These are phyloP conservation scores for Ibidorhyncha struthersii DNA, from an alignment of 2,113 vertebrate genomes.

Conservation along the genomic window DNA sequence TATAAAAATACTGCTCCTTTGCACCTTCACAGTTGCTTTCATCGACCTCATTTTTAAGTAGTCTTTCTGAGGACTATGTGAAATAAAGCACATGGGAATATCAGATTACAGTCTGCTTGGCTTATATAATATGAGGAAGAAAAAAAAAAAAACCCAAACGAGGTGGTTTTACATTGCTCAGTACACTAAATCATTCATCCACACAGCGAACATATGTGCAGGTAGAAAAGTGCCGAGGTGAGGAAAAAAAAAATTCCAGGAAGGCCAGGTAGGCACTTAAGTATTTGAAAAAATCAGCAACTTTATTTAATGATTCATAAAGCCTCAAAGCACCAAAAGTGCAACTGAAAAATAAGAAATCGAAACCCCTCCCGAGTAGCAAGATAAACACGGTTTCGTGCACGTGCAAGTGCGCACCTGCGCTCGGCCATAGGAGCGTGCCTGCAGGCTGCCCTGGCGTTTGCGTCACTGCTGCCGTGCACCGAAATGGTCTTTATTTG, in stretches of 20 bases:
- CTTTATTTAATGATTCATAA: constrained; percentile 28
- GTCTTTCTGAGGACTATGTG: neutral
- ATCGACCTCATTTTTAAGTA: neutral
- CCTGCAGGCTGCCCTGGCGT: neutral
- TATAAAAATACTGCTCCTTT: neutral
- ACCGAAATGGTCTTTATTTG: accelerated
- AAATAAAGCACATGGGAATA: neutral
- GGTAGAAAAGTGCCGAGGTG: constrained; percentile 23
- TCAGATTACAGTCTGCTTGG: neutral
- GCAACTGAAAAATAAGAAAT: neutral
- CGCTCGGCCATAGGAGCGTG: accelerated
- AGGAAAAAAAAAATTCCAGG: neutral
- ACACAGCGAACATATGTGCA: neutral
- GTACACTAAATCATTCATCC: neutral
- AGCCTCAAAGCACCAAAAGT: neutral
- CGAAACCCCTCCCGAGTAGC: neutral
- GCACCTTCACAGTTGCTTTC: neutral
- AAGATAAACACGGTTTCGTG: neutral
- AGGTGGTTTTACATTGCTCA: neutral
- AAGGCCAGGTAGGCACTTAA: constrained; percentile 37
- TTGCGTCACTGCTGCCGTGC: neutral
- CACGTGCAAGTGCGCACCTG: neutral
- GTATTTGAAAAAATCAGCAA: constrained; percentile 45
- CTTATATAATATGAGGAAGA: neutral
- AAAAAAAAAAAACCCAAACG: neutral